Conservation (phyloP, 1,140 invertebrate genomes). For the Anagrus nilaparvatae region DNA sequence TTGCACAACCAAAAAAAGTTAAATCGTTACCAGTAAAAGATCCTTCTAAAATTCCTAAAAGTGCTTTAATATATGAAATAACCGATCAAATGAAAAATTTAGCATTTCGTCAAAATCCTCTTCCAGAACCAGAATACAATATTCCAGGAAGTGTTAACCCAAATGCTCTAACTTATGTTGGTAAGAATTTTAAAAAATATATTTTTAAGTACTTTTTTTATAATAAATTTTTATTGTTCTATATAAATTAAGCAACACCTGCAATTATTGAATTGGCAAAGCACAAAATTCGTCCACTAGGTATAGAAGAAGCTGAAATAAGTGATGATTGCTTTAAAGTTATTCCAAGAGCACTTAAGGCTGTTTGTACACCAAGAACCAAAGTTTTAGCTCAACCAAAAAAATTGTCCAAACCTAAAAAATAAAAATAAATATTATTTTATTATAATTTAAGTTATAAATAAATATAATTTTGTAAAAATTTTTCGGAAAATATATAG, state of each 20-base stretch:
- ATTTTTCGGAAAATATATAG: no score
- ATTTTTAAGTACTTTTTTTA: no score
- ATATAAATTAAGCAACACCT: conserved; percentile 26
- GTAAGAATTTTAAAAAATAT: no score
- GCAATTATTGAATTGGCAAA: conserved; percentile 23
- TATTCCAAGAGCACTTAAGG: conserved; percentile 25
- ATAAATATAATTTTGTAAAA: background rate
- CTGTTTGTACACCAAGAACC: conserved; percentile 23
- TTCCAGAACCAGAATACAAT: conserved; percentile 1
- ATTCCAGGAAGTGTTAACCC: conserved; percentile 20
- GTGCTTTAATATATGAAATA: conserved; percentile 24
- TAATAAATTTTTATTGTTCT: no score
- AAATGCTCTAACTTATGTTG: conserved; percentile 19
- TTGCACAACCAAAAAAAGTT: conserved; percentile 19
- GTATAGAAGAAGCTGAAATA: conserved; percentile 31
- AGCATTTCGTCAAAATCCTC: conserved; percentile 1
- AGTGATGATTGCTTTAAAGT: conserved; percentile 33
- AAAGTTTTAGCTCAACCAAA: conserved; percentile 27
- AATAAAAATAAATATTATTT: background rate
- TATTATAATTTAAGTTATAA: background rate
- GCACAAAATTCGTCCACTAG: conserved; percentile 20
- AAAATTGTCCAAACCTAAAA: no score
- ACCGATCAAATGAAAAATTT: conserved; percentile 19
- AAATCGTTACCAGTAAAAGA: conserved; percentile 11
- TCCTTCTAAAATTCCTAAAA: conserved; percentile 18